These are phyloP conservation scores for Etheostoma spectabile DNA, from an alignment of 2,113 vertebrate genomes.

Conservation along the genomic window DNA sequence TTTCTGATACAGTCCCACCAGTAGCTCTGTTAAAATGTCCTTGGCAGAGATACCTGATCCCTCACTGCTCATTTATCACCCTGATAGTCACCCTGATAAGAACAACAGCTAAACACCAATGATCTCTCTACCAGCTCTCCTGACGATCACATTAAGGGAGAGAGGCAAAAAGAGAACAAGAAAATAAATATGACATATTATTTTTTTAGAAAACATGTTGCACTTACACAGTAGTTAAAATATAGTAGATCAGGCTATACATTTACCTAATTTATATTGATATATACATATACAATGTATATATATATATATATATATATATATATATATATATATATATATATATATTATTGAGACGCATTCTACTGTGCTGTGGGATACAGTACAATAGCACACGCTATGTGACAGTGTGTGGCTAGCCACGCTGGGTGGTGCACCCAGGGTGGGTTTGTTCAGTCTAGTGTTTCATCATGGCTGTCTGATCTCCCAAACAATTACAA, in stretches of 20 bases:
- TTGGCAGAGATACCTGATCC: background rate
- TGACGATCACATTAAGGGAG: background rate
- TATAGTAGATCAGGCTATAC: background rate
- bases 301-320: too few relatives aligned
- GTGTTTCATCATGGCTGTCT: constrained; percentile 72
- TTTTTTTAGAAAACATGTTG: background rate
- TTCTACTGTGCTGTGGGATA: constrained; percentile 13
- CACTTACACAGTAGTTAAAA: background rate
- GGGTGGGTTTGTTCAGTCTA: constrained; percentile 66
- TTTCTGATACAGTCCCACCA: background rate
- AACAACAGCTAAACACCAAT: constrained; percentile 1
- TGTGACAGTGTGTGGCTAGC: constrained; percentile 28
- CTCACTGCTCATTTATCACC: constrained; percentile 7
- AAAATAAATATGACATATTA: background rate
- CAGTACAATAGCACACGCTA: constrained; percentile 24
- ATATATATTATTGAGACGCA: background rate
- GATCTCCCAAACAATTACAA: constrained; percentile 74
- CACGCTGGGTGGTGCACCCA: constrained; percentile 59
- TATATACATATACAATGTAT: background rate
- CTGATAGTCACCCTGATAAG: background rate
- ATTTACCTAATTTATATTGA: background rate
- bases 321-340: too few relatives aligned
- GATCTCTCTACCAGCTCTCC: background rate
- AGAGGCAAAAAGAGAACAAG: background rate
- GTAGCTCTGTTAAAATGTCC: constrained; percentile 1